phyloP scores from a whole-genome alignment of 2,888 invertebrate genomes.

The Acanthosepion esculentum region DNA sequence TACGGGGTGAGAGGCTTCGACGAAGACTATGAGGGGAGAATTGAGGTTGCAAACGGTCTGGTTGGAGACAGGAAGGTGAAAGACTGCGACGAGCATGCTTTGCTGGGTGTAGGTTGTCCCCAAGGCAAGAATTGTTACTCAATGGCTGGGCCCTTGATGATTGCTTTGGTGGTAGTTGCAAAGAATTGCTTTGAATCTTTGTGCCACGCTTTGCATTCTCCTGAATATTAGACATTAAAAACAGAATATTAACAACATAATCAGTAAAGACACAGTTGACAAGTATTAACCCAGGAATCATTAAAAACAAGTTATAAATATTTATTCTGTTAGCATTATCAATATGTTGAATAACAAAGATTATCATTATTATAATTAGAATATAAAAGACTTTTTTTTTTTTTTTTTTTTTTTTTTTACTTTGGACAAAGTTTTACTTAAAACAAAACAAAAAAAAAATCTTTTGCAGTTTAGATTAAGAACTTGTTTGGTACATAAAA shows the following conservation, averaged over 20 bases:
- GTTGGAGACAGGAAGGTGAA: neutral
- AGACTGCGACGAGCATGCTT: neutral
- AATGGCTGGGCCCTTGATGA: neutral
- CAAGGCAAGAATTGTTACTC: neutral
- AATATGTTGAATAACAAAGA: too few species aligned
- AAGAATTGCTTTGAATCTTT: neutral
- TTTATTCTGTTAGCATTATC: too few species aligned
- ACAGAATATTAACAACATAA: neutral
- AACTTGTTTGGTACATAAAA: too few species aligned
- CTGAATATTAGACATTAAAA: neutral
- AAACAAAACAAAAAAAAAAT: too few species aligned
- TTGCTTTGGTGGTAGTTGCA: neutral
- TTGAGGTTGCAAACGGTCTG: neutral
- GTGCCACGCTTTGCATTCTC: neutral
- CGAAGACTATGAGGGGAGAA: neutral
- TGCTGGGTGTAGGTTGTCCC: neutral
- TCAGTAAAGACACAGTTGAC: too few species aligned
- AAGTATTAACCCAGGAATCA: too few species aligned
- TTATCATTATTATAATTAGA: too few species aligned
- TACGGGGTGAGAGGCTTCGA: neutral
- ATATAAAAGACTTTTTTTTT: too few species aligned
- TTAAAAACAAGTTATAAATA: too few species aligned
- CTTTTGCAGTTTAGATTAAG: too few species aligned
- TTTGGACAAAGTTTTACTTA: too few species aligned
- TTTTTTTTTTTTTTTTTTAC: too few species aligned